These are phyloP conservation scores for Antheraea yamamai DNA, from an alignment of 2,888 invertebrate genomes.

Conservation along the genomic window DNA sequence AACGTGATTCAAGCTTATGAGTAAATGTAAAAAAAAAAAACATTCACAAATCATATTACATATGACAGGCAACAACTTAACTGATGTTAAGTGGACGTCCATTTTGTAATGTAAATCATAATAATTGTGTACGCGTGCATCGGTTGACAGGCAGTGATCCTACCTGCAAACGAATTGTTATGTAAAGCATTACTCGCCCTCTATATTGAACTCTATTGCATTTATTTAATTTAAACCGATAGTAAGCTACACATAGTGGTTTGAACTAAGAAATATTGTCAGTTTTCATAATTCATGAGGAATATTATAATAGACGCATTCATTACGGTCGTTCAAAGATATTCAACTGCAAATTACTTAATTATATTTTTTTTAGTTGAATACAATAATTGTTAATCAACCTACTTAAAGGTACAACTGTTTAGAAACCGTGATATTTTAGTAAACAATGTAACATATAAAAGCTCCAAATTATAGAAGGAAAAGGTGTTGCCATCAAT, in stretches of 20 bases:
- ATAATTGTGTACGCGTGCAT: constrained; percentile 47
- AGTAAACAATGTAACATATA: not conserved
- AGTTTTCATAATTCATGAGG: not conserved
- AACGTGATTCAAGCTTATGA: not conserved
- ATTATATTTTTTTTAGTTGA: not conserved
- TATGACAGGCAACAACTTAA: constrained; percentile 30
- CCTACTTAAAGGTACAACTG: not conserved
- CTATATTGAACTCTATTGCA: constrained; percentile 24
- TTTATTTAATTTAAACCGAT: not conserved
- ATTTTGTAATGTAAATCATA: constrained; percentile 46
- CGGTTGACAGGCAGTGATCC: constrained; percentile 37
- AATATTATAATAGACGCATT: not conserved
- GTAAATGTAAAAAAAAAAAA: constrained; percentile 14
- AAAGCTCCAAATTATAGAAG: no score
- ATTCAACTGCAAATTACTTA: not conserved
- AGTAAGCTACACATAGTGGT: not conserved
- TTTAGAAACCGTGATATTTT: not conserved
- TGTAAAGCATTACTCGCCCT: constrained; percentile 44
- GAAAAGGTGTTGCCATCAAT: no score
- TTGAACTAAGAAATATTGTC: not conserved
- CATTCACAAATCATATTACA: constrained; percentile 29
- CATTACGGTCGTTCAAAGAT: not conserved
- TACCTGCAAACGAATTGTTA: constrained; percentile 46
- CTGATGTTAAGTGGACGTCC: constrained; percentile 35
- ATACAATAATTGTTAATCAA: not conserved